Conservation (phyloP, 2,888 invertebrate species). For the Drosophila greeni region DNA sequence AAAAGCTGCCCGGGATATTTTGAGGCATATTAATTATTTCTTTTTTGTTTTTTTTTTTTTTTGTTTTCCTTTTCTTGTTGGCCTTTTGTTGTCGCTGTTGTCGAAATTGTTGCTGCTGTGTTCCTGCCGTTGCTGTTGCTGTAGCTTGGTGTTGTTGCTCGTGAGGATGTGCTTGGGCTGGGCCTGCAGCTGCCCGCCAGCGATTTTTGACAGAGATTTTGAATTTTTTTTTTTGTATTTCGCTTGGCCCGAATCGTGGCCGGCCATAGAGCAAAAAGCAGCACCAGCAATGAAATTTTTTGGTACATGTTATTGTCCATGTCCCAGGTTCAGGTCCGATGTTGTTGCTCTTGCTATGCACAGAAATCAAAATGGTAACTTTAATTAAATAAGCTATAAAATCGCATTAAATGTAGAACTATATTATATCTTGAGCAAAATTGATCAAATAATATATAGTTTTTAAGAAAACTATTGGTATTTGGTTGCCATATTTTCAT, state of each 20-base stretch:
- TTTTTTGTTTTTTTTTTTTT: conserved; percentile 35
- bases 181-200: conserved; percentile 68
- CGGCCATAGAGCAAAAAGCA: conserved; percentile 54
- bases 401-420: background rate
- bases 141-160: conserved; percentile 50
- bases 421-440: too few species aligned
- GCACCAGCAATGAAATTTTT: conserved; percentile 74
- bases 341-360: conserved; percentile 50
- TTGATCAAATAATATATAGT: too few species aligned
- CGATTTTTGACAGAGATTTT: conserved; percentile 70
- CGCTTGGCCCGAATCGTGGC: conserved; percentile 57
- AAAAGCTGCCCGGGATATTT: conserved; percentile 64
- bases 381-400: background rate
- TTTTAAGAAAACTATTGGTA: too few species aligned
- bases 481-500: too few species aligned
- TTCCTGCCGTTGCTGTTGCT: conserved; percentile 52
- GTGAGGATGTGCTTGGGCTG: conserved; percentile 65
- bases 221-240: background rate
- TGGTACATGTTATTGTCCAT: conserved; percentile 70
- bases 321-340: conserved; percentile 52
- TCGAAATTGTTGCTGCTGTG: conserved; percentile 46
- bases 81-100: conserved; percentile 63
- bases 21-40: conserved; percentile 77
- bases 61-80: conserved; percentile 36
- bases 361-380: background rate